Conservation (phyloP, 2,888 invertebrate genomes). For the Clunio marinus region DNA sequence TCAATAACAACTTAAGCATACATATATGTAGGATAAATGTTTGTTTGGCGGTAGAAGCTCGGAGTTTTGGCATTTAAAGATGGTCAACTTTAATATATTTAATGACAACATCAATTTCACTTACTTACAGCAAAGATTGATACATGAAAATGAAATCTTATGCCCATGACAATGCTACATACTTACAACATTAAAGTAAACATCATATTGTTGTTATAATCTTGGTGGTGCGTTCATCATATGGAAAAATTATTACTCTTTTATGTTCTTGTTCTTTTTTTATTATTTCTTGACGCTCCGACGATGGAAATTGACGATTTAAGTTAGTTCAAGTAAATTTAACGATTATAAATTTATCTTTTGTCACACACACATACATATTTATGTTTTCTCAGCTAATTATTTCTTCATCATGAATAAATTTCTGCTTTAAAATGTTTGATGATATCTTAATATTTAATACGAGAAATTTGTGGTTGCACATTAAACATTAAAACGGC, state of each 20-base stretch:
- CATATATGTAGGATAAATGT: neutral
- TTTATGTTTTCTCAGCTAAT: too few species aligned
- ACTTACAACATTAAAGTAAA: conserved; percentile 8
- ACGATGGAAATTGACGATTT: conserved; percentile 18
- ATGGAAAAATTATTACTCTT: conserved; percentile 39
- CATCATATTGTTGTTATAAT: conserved; percentile 5
- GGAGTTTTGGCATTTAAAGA: neutral
- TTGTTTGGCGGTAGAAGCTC: neutral
- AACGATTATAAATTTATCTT: too few species aligned
- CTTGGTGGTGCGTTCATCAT: conserved; percentile 30
- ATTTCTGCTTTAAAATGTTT: too few species aligned
- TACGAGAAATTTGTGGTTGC: too few species aligned
- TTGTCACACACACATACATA: too few species aligned
- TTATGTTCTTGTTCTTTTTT: neutral
- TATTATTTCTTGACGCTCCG: neutral
- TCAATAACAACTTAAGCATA: neutral
- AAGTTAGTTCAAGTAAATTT: neutral
- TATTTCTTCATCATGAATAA: too few species aligned
- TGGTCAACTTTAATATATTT: neutral
- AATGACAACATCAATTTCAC: neutral
- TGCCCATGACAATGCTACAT: neutral
- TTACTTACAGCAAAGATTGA: too few species aligned
- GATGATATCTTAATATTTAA: too few species aligned
- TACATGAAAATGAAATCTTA: neutral
- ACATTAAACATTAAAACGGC: too few species aligned